Base-by-base conservation (phyloP, 2,797 vertebrate genomes). In the Eleutherodactylus coqui region DNA sequence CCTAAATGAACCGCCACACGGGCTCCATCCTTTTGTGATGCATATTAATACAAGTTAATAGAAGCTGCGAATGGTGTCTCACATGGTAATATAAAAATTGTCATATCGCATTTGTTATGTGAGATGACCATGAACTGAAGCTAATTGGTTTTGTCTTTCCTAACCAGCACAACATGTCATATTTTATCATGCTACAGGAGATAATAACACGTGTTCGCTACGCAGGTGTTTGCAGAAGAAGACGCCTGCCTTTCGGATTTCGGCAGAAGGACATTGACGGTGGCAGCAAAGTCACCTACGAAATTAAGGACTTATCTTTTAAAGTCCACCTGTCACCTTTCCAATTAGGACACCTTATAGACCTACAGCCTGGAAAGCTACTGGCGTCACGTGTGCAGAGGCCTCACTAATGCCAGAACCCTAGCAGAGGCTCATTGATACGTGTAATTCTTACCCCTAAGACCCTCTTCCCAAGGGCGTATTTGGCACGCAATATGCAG, bases 31-130 rank as follows among this genome's bases (percentile, higher is more conserved):
- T 69, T 84, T 82, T 62, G 51, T 55, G 76, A 45, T 75, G 67
- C 76, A 87, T 87, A 87, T 80, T 87, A 87, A 87, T 87, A 84
- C 60, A 80, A 79, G 76, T 83, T 87, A 84, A 87, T 87, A 87
- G 82, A 87, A 87, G 69, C 76, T 64, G 75, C 82, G 84, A 87
- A 84, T 84, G 82, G 69, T 67, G 75, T 62, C 58, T 87, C 69
- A 51, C 53, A 67, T 29, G 67, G 82, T 87, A 87, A 87, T 84
- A 87, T 41, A 82, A 82, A 84, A 80, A 87, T 84, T 80, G 86
- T 84, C 86, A 87, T 80, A 84, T 87, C 76, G 55, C 64, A 84
- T 87, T 87, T 87, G 81, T 87, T 87, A 83, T 79, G 86, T 79
- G 82, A 87, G 86, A 84, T 55, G 75, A 62, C 75, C 41, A 73